Base-by-base conservation (phyloP, 2,888 invertebrate species). In the Hemithea aestivaria region DNA sequence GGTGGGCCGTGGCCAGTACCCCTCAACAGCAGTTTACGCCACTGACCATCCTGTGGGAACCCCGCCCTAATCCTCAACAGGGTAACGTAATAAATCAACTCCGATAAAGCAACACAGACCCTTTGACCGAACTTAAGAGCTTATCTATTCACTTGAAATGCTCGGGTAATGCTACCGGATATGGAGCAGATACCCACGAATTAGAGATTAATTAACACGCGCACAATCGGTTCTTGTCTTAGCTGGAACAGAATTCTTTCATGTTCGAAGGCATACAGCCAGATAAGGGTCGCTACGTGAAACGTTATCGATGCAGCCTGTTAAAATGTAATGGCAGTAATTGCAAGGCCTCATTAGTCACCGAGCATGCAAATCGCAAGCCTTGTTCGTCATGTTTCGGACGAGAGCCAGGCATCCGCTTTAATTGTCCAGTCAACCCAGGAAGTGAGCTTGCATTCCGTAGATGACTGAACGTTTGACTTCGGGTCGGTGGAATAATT, bases 381-480 rank as follows among this genome's bases (percentile, higher is more conserved):
- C 54, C 56, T 49, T 52, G 61, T 57, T 58, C 53, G 58, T 62
- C 58, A 58, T 64, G 64, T 65, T 63, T 59, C 52, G 53, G 51
- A 31, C 48, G 36, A 40, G 39, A 38, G 47, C 51, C 27, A 56
- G 64, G 72, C 76, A 73, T 71, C 66, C 66, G 63, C 62, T 66
- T 67, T 75, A 79, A 81, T 81, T 78, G 79, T 76, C 64, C 36
- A 36, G 35, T 35, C 35, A 61, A 67, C 67, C 64, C 79, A 78
- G 83, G 83, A 83, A 81, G 73, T 77, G 72, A 73, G 66, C 71
- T 60, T 67, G 72, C 80, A 77, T 76, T 74, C 75, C 73, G 51
- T 68, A 73, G 69, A 73, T 75, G 73, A 62, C 64, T 66, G 67
- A 56, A 57, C 64, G 64, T 60, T 53, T 51, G 55, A 57, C 56